Evolutionary conservation across 2,113 vertebrate species (phyloP).

Genomic region (Sphyrna mokarran): DNA sequence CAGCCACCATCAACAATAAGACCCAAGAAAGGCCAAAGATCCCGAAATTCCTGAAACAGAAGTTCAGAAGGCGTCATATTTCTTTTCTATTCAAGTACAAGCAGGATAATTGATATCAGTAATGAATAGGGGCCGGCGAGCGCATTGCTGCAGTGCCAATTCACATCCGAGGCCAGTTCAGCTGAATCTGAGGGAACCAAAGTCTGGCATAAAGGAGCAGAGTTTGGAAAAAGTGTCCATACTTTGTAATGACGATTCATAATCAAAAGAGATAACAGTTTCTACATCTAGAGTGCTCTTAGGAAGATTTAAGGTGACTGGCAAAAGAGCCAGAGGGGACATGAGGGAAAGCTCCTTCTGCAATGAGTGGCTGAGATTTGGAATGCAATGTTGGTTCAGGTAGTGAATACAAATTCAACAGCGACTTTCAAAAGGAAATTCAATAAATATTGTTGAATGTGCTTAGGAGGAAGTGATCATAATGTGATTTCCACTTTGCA

Average conservation of each 20-base stretch:
- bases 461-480: not conserved
- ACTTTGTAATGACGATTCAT: not conserved
- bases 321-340: too few relatives aligned
- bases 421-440: too few relatives aligned
- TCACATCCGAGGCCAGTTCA: not conserved
- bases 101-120: not conserved
- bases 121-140: not conserved
- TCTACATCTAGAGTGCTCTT: not conserved
- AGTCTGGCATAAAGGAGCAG: not conserved
- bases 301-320: not conserved
- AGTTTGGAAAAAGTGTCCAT: not conserved
- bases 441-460: too few relatives aligned
- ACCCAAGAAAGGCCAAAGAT: conserved; percentile 80
- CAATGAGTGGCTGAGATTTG: too few relatives aligned
- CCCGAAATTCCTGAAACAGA: conserved; percentile 74
- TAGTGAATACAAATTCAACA: too few relatives aligned
- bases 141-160: not conserved
- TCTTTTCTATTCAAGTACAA: not conserved
- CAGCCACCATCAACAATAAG: conserved; percentile 82
- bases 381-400: too few relatives aligned
- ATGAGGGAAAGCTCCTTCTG: too few relatives aligned
- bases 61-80: not conserved
- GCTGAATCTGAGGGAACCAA: not conserved
- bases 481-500: not conserved
- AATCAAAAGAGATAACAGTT: not conserved